Evolutionary conservation across 1,140 invertebrate genomes (phyloP).

Genomic region (Drosophila albomicans): DNA sequence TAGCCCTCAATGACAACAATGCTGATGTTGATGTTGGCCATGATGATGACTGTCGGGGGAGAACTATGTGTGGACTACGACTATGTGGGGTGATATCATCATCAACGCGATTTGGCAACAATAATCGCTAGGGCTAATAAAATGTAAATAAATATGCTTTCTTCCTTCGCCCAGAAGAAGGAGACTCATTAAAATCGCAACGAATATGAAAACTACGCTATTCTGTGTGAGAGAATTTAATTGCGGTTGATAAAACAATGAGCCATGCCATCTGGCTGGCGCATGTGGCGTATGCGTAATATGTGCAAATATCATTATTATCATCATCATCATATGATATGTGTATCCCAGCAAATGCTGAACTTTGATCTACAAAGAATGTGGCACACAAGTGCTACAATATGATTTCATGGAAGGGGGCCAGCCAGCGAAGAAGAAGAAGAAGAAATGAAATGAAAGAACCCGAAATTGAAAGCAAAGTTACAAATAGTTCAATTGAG

Average conservation of each 20-base stretch:
- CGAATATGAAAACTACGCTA: not conserved
- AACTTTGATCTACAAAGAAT: constrained; percentile 69
- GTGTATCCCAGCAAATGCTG: constrained; percentile 35
- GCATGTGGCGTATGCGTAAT: constrained; percentile 45
- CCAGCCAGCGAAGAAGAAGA: not conserved
- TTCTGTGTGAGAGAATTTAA: constrained; percentile 21
- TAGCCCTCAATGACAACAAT: constrained; percentile 18
- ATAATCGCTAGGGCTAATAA: constrained; percentile 72
- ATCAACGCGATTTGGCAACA: constrained; percentile 73
- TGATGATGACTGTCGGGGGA: constrained; percentile 17
- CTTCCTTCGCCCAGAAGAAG: constrained; percentile 49
- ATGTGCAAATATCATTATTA: constrained; percentile 25
- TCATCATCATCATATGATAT: too few relatives aligned
- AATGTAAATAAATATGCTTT: constrained; percentile 76
- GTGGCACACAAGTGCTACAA: constrained; percentile 52
- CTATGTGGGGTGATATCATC: constrained; percentile 68
- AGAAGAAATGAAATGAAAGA: not conserved
- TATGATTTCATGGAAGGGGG: constrained; percentile 27
- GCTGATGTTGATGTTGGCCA: constrained; percentile 2
- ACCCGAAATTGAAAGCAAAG: constrained; percentile 54
- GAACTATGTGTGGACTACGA: not conserved
- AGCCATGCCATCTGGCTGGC: constrained; percentile 3
- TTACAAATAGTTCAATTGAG: constrained; percentile 68
- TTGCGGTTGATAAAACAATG: constrained; percentile 35
- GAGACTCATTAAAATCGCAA: constrained; percentile 29